Conservation (phyloP, 35 echinoderm and acorn worm species). For the Ophiothrix spiculata region DNA sequence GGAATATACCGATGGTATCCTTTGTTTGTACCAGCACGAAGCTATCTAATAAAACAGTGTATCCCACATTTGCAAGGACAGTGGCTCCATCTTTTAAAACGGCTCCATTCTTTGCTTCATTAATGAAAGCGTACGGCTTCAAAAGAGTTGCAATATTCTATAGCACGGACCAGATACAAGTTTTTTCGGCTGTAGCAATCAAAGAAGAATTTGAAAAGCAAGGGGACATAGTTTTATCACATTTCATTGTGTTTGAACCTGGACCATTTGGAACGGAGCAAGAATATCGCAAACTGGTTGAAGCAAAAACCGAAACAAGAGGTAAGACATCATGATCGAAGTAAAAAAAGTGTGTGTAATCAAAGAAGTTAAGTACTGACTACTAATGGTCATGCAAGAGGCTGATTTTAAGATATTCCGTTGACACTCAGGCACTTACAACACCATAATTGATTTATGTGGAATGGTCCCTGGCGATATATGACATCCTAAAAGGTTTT, state of each 20-base stretch:
- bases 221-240: not conserved
- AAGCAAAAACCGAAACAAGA: not conserved
- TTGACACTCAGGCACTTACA: no score
- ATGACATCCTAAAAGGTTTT: no score
- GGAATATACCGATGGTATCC: conserved; percentile 69
- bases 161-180: not conserved
- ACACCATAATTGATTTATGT: no score
- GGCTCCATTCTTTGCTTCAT: conserved; percentile 24
- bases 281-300: not conserved
- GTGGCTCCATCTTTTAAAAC: not conserved
- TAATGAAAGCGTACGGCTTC: conserved; percentile 42
- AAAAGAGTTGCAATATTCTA: conserved; percentile 38
- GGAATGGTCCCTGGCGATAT: no score
- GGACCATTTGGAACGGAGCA: not conserved
- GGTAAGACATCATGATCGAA: no score
- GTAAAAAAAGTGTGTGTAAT: no score
- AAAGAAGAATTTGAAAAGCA: not conserved
- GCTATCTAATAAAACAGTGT: conserved; percentile 53
- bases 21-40: conserved; percentile 53
- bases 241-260: not conserved
- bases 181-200: not conserved
- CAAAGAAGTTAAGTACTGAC: no score
- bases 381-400: no score
- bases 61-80: conserved; percentile 57
- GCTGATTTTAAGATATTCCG: no score